phyloP scores from a whole-genome alignment of 2,888 invertebrate species.

The Stenurella melanura region DNA sequence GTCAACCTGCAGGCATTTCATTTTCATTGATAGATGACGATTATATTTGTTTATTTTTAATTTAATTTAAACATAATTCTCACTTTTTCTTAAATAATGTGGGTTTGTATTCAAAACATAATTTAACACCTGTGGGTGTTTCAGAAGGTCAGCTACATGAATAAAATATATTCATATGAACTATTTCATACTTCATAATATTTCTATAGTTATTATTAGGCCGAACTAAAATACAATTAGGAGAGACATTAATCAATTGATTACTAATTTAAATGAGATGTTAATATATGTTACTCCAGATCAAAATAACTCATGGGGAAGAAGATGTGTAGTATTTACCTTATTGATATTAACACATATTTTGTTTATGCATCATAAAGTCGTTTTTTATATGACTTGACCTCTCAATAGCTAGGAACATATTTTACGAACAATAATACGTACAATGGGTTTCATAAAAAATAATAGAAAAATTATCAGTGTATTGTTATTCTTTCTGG shows the following conservation, averaged over 20 bases:
- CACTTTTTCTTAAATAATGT: not conserved
- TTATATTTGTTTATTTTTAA: not conserved
- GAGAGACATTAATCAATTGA: not conserved
- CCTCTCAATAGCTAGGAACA: not conserved
- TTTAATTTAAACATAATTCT: not conserved
- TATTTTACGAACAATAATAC: too few relatives aligned
- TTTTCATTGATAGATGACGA: not conserved
- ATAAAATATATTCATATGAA: not conserved
- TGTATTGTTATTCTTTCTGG: too few relatives aligned
- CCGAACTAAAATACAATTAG: not conserved
- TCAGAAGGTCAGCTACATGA: not conserved
- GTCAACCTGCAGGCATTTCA: not conserved
- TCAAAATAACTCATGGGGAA: constrained; percentile 12
- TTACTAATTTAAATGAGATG: not conserved
- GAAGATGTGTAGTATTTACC: not conserved
- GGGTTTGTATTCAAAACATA: not conserved
- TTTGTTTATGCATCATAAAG: constrained; percentile 3
- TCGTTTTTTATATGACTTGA: not conserved
- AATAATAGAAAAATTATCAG: too few relatives aligned
- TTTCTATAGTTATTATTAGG: not conserved
- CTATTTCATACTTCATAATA: not conserved
- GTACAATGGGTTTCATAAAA: too few relatives aligned
- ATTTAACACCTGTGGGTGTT: not conserved
- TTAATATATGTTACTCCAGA: not conserved
- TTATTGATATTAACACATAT: constrained; percentile 5